Percentiles rank a stretch among this genome's conserved stretches.
phyloP scores from a whole-genome alignment of 2,113 vertebrate genomes.

The Gymnorhina tibicen region DNA sequence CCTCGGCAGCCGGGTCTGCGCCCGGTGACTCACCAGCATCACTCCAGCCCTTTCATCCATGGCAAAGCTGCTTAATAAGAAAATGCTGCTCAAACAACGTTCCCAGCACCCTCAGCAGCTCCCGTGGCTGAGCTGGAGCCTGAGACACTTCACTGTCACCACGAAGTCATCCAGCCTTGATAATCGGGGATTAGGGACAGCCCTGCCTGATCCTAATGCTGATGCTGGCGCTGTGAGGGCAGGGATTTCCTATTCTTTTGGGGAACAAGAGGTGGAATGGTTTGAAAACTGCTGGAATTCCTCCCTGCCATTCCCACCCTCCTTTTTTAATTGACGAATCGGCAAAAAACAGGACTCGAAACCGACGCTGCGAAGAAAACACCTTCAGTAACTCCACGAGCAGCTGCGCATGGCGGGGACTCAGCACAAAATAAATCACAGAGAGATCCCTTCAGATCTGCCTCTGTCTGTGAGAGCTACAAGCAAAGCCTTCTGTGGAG shows the following conservation, averaged over 20 bases:
- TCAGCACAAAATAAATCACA: slow-evolving; percentile 65
- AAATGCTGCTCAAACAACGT: background rate
- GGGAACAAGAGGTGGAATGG: background rate
- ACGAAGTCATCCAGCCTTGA: background rate
- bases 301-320: background rate
- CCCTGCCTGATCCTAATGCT: background rate
- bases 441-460: slow-evolving; percentile 93
- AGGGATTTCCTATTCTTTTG: background rate
- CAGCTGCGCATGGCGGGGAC: slow-evolving; percentile 83
- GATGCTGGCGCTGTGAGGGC: background rate
- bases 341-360: background rate
- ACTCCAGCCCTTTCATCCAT: background rate
- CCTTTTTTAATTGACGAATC: background rate
- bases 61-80: background rate
- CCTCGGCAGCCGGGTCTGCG: background rate
- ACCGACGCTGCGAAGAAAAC: slow-evolving; percentile 58
- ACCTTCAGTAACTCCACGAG: slow-evolving; percentile 73
- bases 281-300: background rate
- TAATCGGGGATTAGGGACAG: background rate
- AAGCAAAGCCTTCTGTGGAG: slow-evolving; percentile 92
- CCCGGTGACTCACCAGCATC: background rate
- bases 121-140: background rate
- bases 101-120: background rate
- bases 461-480: slow-evolving; percentile 91
- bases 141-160: background rate